Base-by-base conservation (phyloP, 2,797 vertebrate species). In the Champsocephalus esox region DNA sequence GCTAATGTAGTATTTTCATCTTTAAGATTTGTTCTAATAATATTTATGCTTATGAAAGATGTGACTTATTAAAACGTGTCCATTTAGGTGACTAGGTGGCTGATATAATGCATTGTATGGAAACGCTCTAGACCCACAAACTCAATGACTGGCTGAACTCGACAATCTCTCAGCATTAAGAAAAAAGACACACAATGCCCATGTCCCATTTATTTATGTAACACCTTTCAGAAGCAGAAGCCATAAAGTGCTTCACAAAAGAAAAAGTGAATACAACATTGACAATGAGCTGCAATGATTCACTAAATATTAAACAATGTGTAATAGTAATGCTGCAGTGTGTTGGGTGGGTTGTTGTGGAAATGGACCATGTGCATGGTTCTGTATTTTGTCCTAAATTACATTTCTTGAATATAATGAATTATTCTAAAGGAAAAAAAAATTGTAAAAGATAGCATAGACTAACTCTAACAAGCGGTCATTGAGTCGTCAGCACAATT, bases 401-500 rank as follows among this genome's bases (percentile, higher is more conserved):
- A 38, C 12, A 10, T 5, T 12, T 61, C 17, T 46, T 17, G 32
- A 43, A 71, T 4, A 48, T 63, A 14, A 75, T 84, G 3, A 74
- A 63, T 71, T 77, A 77, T 32, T 84, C 64, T 52, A 12, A 56
- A 51, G 50, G 0, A 12, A 17, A 44, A 17, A 44, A 38, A 51
- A 1, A 41, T 58, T 44, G 38, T 69, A 48, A 71, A 74, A 64
- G 51, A 59, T n/a, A 79, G 58, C 51, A 64, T 34, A 28, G 67
- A 52, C 57, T 72, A 34, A 6, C 8, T 38, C 34, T 69, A 77
- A 82, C 56, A 84, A 86, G 80, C 85, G 83, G 83, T 86, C 80
- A 89, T 66, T 85, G 70, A 80, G 63, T 64, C 75, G 73, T 74
- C 48, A 60, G 77, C 73, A 74, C 61, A 68, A 66, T 85, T 80